Evolutionary conservation across 2,888 invertebrate genomes (phyloP), one percentile per base, ranked within the genome.

Genomic region (Pantelozetes paolii): DNA sequence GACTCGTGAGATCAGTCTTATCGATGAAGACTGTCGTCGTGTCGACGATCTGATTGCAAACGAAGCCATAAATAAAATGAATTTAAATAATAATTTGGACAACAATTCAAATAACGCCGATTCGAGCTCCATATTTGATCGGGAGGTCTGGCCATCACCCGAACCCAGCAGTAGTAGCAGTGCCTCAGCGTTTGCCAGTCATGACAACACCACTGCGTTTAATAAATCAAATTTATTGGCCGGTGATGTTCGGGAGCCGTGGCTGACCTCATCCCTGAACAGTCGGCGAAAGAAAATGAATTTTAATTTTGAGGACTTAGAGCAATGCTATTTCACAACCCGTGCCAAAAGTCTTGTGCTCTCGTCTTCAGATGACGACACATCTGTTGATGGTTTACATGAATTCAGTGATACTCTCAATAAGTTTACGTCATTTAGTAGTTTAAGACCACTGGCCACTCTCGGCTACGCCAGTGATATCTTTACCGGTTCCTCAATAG

Each of bases 401-500:
- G 81, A 88, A 69, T 94, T 95, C 83, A 87, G 90, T 74, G 90
- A 91, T 80, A 92, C 92, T 83, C 85, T 95, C 72, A 89, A 90
- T 0, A 91, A 92, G 80, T 92, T 94, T 83, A 92, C 92, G 0
- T 84, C 89, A 64, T 93, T 89, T 82, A 89, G 88, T 78, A 87
- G 88, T 20, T 84, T 95, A 77, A 85, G 90, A 15, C 89, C 91
- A 23, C 84, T 95, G 9, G 92, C 94, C 5, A 92, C 93, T 6
- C 84, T 96, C 5, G 91, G 91, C 78, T 95, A 95, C 83, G 91
- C 92, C 77, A 90, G 89, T 80, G 95, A 95, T 82, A 88, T 92
- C 72, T 90, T 91, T 81, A 91, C 90, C 81, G 81, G 82, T 81
- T 90, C 83, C 40, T 84, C 83, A 78, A 85, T 85, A 77, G 85